Base-by-base conservation (phyloP, 2,797 vertebrate species). In the Parauchenoglanis punctatus region DNA sequence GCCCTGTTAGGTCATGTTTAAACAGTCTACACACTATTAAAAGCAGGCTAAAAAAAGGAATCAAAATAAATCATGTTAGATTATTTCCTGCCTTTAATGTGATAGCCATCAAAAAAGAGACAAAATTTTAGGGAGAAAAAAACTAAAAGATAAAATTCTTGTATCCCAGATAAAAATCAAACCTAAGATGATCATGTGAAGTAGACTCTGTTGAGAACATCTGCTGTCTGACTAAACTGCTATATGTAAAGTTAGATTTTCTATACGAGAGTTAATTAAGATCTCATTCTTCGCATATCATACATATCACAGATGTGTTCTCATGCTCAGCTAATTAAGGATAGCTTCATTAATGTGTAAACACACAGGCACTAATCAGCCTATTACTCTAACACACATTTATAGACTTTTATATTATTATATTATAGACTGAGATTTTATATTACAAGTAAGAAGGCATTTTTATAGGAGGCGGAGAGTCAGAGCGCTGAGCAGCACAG, bases 401-500 rank as follows among this genome's bases (percentile, higher is more conserved):
- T 52, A 15, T 2, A 15, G 12, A 2, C 25, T 54, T 7, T 31
- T 31, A 31, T 31, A 31, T 31, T 31, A 31, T 31, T 31, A 31
- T 31, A 31, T 31, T 31, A 31, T 31, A 31, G 31, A 31, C 31
- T 17, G n/a, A 49, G 7, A 40, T 10, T 10, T 23, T 44, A 72
- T 73, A 13, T 46, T 25, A 73, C 46, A 80, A 12, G 18, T 59
- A 20, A 56, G 17, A 31, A 15, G 54, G 35, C 3, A 17, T 49
- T 3, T 73, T 85, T 85, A 75, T 31, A 61, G 0, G 58, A 81
- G 23, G 15, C 15, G 44, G 31, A 82, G 59, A 52, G 44, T 63
- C 81, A 82, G 2, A 82, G 44, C 81, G 13, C 59, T n/a, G 59
- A 82, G 25, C 40, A 82, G 59, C 44, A 82, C 25, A 67, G 81